Evolutionary conservation across 1,140 invertebrate genomes (phyloP).

Genomic region (Cyphomyrmex costatus): DNA sequence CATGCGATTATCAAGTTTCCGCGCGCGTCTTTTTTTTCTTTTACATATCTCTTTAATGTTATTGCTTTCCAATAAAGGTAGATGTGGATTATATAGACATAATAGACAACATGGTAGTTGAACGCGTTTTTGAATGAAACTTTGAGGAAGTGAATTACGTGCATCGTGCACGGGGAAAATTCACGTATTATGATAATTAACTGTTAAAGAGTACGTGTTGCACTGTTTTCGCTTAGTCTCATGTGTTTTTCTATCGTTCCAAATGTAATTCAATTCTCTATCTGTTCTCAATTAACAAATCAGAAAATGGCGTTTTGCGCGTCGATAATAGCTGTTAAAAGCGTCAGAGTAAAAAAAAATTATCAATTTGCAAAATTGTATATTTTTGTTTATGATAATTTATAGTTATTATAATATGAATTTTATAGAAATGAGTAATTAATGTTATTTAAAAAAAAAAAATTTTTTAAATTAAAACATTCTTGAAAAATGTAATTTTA

Average conservation of each 20-base stretch:
- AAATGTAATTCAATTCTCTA: neutral
- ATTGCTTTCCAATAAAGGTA: neutral
- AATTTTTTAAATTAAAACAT: constrained; percentile 16
- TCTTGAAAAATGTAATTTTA: neutral
- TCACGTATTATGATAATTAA: neutral
- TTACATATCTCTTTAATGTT: neutral
- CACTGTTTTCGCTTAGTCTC: constrained; percentile 9
- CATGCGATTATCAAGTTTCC: constrained; percentile 16
- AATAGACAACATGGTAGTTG: constrained; percentile 31
- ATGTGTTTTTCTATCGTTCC: constrained; percentile 15
- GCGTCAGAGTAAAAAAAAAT: neutral
- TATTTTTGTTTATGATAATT: constrained; percentile 25
- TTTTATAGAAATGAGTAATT: neutral
- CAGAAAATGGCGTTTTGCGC: constrained; percentile 26
- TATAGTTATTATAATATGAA: neutral
- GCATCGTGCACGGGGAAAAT: neutral
- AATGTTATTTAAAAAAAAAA: constrained; percentile 33
- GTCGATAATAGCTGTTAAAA: neutral
- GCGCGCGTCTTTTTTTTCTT: neutral
- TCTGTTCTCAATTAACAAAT: constrained; percentile 21
- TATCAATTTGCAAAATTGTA: neutral
- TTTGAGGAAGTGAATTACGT: neutral
- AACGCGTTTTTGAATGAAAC: constrained; percentile 17
- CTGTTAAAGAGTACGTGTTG: neutral
- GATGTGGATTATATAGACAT: neutral